Evolutionary conservation across 2,113 vertebrate species (phyloP), one percentile per base, ranked within the genome.

Genomic region (Amphiprion percula): DNA sequence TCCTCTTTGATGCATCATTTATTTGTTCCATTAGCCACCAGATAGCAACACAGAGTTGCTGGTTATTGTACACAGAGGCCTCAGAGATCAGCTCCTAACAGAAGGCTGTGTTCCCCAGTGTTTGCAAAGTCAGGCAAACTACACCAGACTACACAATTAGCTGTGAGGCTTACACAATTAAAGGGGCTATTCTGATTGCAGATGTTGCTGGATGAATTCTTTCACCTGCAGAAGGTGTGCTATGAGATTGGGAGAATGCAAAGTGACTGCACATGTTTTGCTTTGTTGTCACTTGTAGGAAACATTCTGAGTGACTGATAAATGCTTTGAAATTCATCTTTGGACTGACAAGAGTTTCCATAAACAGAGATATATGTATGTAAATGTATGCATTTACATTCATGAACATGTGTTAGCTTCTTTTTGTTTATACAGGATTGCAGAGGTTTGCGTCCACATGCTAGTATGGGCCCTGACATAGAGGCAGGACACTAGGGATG

Each of bases 1-100:
- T 21, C 59, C 55, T 66, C 37, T 85, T 79, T 66, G 86, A 82
- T 83, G 74, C 82, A 86, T 74, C 47, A 80, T 89, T 78, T 80
- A 92, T 85, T 88, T 62, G 44, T 88, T 83, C 77, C 74, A 87
- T 87, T 86, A 81, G 68, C 67, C 72, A 60, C 21, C 19, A 53
- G 69, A 69, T 53, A 70, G 49, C 44, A 46, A 55, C 59, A 46
- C 21, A 44, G 37, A 59, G 72, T 37, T 59, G 49, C 53, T 61
- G 68, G 60, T 69, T 77, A 60, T 79, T 76, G 60, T 71, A 41
- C 75, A 50, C 65, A 39, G n/a, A 55, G 55, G 21, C 54, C 61
- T 64, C 24, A 21, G 72, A 85, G 58, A 81, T 75, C 50, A 56
- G 33, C 75, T 58, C 28, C 12, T 41, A 73, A 62, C 58, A 69